Base-by-base conservation (phyloP, 1,140 invertebrate species). In the Caenorhabditis inopinata region DNA sequence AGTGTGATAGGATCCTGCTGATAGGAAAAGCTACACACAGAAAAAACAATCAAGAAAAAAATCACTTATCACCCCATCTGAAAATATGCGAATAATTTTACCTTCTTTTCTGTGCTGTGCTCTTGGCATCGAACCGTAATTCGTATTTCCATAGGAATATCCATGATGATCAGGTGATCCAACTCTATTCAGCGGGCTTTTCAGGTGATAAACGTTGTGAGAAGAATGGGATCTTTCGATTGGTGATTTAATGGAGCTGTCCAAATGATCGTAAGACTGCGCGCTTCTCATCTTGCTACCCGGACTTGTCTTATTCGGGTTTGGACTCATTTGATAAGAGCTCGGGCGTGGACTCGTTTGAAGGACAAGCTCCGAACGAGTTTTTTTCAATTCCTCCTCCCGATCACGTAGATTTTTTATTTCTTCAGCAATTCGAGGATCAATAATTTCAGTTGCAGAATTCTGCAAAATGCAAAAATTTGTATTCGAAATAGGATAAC, bases 321-420 rank as follows among this genome's bases (percentile, higher is more conserved):
- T 48, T 48, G 42, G 42, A 32, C 73, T 48, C 46, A 75, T 46
- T 27, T 75, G 42, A 47, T 48, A 75, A 11, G 73, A 48, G 35
- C 46, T 46, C 16, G 73, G 46, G n/a, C n/a, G 73, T 0, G 73
- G 46, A 48, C 42, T 78, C 16, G 78, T 47, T 2, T 58, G 35
- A n/a, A 82, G 78, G 42, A 58, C 81, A 3, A 82, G 53, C 53
- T 82, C 58, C 27, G 45, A 42, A 21, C 81, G 76, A 62, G 49
- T 82, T 38, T 68, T 76, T 38, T 68, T 51, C n/a, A 82, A 38
- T 32, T 82, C 81, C 18, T 82, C 81, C 21, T 82, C 81, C 1
- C 81, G 51, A 23, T 81, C 81, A n/a, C 81, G 78, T 4, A 82
- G 68, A 27, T 82, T 81, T 35, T 75, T 68, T 0, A 82, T 82